A percentile compares a stretch with the other conserved stretches of the same genome.
Conservation (phyloP, 2,888 invertebrate genomes). For the Meteorus colon region DNA sequence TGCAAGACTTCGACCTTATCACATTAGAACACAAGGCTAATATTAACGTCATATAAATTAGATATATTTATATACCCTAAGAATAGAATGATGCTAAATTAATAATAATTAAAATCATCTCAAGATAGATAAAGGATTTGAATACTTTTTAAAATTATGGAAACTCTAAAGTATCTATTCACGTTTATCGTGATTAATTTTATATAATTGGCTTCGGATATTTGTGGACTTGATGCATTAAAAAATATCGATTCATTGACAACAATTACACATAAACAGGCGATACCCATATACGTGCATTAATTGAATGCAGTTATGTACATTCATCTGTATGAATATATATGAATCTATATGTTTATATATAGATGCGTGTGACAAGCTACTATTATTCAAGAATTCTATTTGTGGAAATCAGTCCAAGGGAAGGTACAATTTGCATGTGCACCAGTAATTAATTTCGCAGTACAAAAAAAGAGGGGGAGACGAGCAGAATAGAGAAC, state of each 20-base stretch:
- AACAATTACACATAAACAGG: background rate
- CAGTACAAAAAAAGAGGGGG: background rate
- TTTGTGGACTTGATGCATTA: background rate
- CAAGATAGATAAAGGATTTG: background rate
- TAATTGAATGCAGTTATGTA: background rate
- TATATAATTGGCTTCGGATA: background rate
- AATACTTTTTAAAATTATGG: background rate
- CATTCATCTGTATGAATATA: background rate
- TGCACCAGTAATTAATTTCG: slow-evolving; percentile 10
- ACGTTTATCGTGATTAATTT: too few relatives aligned
- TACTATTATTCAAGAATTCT: slow-evolving; percentile 7
- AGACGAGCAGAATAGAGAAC: background rate
- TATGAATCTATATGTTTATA: background rate
- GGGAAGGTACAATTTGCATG: slow-evolving; percentile 6
- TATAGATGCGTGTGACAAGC: background rate
- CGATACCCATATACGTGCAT: background rate
- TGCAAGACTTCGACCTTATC: slow-evolving; percentile 39
- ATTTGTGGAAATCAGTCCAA: slow-evolving; percentile 7
- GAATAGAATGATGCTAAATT: background rate
- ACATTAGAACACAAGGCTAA: slow-evolving; percentile 36
- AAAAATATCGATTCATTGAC: background rate
- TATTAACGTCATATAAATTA: slow-evolving; percentile 30
- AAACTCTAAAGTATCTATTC: too few relatives aligned
- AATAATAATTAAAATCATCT: background rate
- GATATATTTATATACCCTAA: background rate